Evolutionary conservation across 30 jellyfish, hydroid and myxozoan species (phyloP), one percentile per base, ranked within the genome.

Genomic region (Pelagia noctiluca): DNA sequence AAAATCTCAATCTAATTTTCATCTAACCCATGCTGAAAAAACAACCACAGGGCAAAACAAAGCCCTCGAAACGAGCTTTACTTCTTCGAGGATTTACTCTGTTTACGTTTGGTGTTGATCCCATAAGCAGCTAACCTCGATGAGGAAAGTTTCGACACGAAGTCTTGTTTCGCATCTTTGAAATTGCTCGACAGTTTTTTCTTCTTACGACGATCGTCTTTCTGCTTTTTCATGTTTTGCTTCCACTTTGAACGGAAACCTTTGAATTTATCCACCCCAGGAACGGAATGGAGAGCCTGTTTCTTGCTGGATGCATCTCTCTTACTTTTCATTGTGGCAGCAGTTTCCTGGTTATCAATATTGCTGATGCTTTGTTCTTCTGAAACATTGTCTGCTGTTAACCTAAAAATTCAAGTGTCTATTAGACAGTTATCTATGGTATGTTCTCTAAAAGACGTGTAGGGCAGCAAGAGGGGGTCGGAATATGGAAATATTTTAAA

Each of bases 71-170:
- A 8, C 8, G 57, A 42, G 57, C 12, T 42, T 42, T 8, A 42
- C 21, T 52, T 52, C 68, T 52, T 5, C 21, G 26, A 3, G 12
- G 7, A 10, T 52, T 52, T 52, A 3, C 68, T 25, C 68, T 19
- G 16, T 52, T 19, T 52, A 10, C 68, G 68, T 19, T 52, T 52
- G 26, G 68, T 19, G 21, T 52, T 19, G 26, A 52, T 52, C 7
- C 68, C 68, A 52, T 52, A 52, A 52, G 68, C 68, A 52, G 68
- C 68, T 30, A 52, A 19, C 2, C 68, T 25, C 16, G 68, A 52
- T 10, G 68, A 52, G 7, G 68, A 52, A 19, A 52, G 12, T 2
- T 52, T 52, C 26, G 68, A 52, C 12, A 19, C 26, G 2, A 19
- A 3, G 2, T 52, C 68, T 8, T 3, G 26, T 52, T 52, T 52